These are phyloP conservation scores for Sesia bembeciformis DNA, from an alignment of 2,888 invertebrate genomes.

Conservation along the genomic window DNA sequence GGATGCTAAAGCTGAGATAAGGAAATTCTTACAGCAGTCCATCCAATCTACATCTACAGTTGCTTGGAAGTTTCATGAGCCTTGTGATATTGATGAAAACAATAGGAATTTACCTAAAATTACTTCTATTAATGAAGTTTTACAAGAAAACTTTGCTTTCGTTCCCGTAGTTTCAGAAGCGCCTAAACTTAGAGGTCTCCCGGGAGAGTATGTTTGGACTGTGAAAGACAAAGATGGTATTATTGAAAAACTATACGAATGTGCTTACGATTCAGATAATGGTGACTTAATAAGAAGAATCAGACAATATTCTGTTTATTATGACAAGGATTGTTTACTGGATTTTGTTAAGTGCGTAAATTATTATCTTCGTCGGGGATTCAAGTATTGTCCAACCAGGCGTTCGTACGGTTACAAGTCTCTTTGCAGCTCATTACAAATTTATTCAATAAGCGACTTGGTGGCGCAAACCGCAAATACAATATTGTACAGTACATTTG, in stretches of 20 bases:
- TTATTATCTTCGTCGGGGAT: background rate
- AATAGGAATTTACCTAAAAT: background rate
- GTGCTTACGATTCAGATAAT: conserved; percentile 38
- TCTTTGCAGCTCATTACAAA: too few relatives aligned
- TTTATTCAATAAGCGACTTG: too few relatives aligned
- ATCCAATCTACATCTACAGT: background rate
- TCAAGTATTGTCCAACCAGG: too few relatives aligned
- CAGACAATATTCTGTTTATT: conserved; percentile 57
- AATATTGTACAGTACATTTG: too few relatives aligned
- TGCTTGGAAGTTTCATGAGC: conserved; percentile 7
- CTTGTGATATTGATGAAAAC: background rate
- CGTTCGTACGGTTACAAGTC: too few relatives aligned
- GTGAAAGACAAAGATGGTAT: conserved; percentile 58
- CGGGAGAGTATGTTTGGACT: conserved; percentile 56
- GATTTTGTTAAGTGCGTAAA: conserved; percentile 37
- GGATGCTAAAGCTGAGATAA: conserved; percentile 42
- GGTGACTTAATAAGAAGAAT: conserved; percentile 51
- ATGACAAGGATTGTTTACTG: conserved; percentile 52
- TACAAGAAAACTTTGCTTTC: conserved; percentile 19
- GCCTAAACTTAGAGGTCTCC: conserved; percentile 45
- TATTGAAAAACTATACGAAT: conserved; percentile 59
- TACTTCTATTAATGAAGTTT: conserved; percentile 13
- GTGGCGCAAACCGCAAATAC: too few relatives aligned
- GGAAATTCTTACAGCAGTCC: conserved; percentile 28
- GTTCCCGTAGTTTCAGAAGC: conserved; percentile 23